phyloP scores from a whole-genome alignment of 2,797 vertebrate genomes.

The Chelon labrosus region DNA sequence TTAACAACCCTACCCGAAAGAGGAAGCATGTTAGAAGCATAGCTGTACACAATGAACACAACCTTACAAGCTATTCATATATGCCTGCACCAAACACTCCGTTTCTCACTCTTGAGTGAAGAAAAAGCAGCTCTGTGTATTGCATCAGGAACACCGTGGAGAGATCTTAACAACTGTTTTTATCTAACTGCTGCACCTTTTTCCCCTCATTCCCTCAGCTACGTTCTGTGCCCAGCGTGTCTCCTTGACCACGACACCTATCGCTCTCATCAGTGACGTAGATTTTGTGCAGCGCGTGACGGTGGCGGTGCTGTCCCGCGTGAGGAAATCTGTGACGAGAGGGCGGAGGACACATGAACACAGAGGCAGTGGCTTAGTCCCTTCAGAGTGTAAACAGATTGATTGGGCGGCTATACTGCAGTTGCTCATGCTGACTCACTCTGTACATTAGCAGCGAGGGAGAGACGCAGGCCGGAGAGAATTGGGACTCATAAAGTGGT shows the following conservation, averaged over 20 bases:
- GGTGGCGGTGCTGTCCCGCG: slow-evolving; percentile 15
- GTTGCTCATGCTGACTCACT: slow-evolving; percentile 82
- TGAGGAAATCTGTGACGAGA: slow-evolving; percentile 14
- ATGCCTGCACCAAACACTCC: slow-evolving; percentile 5
- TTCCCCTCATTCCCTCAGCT: slow-evolving; percentile 18
- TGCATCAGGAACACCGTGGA: slow-evolving; percentile 27
- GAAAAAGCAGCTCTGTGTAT: slow-evolving; percentile 12
- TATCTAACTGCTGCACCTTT: slow-evolving; percentile 1
- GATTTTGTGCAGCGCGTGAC: slow-evolving; percentile 28
- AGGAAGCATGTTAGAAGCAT: slow-evolving; percentile 5
- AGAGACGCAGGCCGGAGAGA: slow-evolving; percentile 44
- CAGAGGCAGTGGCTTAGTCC: slow-evolving; percentile 47
- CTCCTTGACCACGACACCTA: slow-evolving; percentile 50
- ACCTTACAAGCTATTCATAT: background rate
- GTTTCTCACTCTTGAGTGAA: slow-evolving; percentile 24
- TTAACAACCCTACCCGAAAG: background rate
- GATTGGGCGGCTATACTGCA: slow-evolving; percentile 66
- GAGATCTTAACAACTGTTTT: slow-evolving; percentile 14
- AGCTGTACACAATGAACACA: background rate
- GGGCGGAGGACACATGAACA: slow-evolving; percentile 40
- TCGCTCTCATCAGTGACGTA: slow-evolving; percentile 51
- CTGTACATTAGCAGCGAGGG: slow-evolving; percentile 60
- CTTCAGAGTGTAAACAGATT: slow-evolving; percentile 71
- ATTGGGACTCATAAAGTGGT: slow-evolving; percentile 37
- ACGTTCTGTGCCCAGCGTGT: slow-evolving; percentile 40